A percentile compares a stretch with the other conserved stretches of the same genome.
Conservation (phyloP, 2,113 vertebrate species). For the Antigone vipio region DNA sequence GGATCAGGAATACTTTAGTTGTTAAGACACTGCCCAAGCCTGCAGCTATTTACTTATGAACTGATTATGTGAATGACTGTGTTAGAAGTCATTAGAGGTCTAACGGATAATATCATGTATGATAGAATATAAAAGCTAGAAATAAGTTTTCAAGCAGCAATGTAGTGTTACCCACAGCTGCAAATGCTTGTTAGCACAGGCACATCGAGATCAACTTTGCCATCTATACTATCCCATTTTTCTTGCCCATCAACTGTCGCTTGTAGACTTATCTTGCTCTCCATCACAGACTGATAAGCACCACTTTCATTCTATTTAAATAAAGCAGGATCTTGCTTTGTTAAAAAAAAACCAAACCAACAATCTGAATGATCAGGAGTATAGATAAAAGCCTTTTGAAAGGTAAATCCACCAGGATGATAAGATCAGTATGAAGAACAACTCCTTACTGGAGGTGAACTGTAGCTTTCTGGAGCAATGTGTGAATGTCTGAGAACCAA, state of each 20-base stretch:
- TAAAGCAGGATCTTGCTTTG: background rate
- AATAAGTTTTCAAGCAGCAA: background rate
- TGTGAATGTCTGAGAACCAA: background rate
- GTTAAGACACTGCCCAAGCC: conserved; percentile 3
- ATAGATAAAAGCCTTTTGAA: background rate
- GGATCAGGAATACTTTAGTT: background rate
- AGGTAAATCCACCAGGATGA: background rate
- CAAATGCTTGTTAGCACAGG: background rate
- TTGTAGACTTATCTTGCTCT: background rate
- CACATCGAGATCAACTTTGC: background rate
- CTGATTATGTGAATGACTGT: background rate
- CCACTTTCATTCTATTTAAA: background rate
- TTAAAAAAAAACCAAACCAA: background rate
- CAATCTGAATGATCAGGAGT: background rate
- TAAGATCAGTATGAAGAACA: background rate
- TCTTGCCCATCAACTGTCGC: background rate
- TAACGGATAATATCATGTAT: background rate
- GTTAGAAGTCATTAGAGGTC: conserved; percentile 7
- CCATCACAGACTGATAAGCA: background rate
- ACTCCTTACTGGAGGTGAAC: background rate
- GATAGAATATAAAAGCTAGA: background rate
- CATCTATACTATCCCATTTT: background rate
- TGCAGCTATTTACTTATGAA: conserved; percentile 15
- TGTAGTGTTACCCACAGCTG: background rate
- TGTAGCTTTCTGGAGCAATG: background rate